These are phyloP conservation scores for Botia kubotai DNA, from an alignment of 2,797 vertebrate genomes.

Conservation along the genomic window DNA sequence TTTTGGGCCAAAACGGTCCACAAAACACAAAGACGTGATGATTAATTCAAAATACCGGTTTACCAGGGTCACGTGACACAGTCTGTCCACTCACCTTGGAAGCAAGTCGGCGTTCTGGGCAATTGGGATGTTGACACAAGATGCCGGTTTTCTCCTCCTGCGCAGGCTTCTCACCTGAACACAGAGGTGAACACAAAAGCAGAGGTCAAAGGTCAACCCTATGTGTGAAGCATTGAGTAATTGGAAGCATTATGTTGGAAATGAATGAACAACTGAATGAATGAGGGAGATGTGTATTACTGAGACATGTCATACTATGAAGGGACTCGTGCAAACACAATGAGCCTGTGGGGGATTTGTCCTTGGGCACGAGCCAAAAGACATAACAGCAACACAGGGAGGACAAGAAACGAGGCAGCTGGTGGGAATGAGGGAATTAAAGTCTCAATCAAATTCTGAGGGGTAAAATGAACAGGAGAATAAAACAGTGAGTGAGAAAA, in stretches of 20 bases:
- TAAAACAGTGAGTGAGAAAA: background rate
- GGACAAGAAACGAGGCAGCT: constrained; percentile 39
- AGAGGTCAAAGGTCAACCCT: constrained; percentile 45
- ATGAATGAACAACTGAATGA: constrained; percentile 26
- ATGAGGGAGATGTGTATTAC: constrained; percentile 14
- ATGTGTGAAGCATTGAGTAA: background rate
- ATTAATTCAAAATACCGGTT: background rate
- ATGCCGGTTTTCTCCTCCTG: constrained; percentile 78
- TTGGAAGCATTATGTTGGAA: background rate
- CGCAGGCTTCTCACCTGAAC: constrained; percentile 82
- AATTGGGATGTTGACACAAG: constrained; percentile 85
- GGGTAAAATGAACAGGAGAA: constrained; percentile 55
- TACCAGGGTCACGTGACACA: background rate
- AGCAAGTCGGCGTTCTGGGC: constrained; percentile 79
- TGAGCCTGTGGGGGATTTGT: constrained; percentile 47
- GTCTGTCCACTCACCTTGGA: constrained; percentile 82
- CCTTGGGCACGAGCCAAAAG: constrained; percentile 48
- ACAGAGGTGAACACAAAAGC: constrained; percentile 41
- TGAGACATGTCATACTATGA: constrained; percentile 7
- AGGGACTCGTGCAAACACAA: constrained; percentile 36
- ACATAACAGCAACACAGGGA: constrained; percentile 51
- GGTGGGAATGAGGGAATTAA: constrained; percentile 54
- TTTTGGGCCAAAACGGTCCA: constrained; percentile 4
- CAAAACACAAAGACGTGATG: background rate
- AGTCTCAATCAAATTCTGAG: constrained; percentile 54